phyloP scores from a whole-genome alignment of 2,113 vertebrate species.

The Gadus macrocephalus region DNA sequence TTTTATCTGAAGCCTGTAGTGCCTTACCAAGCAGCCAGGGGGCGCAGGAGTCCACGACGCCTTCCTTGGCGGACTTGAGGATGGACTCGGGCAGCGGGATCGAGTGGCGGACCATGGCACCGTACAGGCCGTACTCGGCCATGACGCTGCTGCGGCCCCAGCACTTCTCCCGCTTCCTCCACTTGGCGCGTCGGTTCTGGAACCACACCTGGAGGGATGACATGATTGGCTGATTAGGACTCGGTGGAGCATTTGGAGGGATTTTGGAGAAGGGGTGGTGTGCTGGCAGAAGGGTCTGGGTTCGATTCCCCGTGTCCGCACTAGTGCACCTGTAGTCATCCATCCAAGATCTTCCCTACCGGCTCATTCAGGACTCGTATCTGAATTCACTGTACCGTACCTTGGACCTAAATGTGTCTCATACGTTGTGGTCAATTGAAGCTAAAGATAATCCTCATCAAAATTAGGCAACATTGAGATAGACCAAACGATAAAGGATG shows the following conservation, averaged over 20 bases:
- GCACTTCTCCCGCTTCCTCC: constrained; percentile 97
- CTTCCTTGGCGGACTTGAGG: constrained; percentile 96
- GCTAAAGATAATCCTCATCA: no score
- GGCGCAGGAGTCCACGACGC: constrained; percentile 95
- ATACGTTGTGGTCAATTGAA: no score
- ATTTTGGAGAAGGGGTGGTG: background rate
- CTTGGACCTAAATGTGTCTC: no score
- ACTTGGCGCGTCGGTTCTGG: constrained; percentile 96
- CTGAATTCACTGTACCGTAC: no score
- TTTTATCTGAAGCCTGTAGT: no score
- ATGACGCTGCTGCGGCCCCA: constrained; percentile 98
- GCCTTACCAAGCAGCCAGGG: constrained; percentile 94
- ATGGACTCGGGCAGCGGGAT: constrained; percentile 97
- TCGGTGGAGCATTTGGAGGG: background rate
- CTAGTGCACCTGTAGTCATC: no score
- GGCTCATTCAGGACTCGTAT: no score
- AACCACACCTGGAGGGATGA: constrained; percentile 88
- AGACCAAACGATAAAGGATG: no score
- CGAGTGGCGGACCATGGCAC: constrained; percentile 97
- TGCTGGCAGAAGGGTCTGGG: no score
- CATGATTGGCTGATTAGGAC: background rate
- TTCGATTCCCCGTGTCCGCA: no score
- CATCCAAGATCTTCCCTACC: no score
- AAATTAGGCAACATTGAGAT: no score
- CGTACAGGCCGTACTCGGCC: constrained; percentile 95